Evolutionary conservation across 1,140 invertebrate species (phyloP), one percentile per base, ranked within the genome.

Genomic region (Calephelis virginiensis): DNA sequence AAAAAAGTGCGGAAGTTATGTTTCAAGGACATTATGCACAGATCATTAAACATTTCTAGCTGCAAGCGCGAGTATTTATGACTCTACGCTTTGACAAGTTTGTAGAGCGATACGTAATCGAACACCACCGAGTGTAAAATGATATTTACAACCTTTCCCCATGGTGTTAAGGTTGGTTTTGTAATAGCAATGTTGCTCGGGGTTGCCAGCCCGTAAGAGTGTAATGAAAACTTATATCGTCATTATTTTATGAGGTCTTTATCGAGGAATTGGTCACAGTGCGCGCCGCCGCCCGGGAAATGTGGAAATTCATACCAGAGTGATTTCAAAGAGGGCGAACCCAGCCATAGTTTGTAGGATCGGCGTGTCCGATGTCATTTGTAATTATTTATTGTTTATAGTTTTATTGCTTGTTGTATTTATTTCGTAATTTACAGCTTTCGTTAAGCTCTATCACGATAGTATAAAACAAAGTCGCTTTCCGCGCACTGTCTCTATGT

Each of bases 231-330:
- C 77, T 78, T 71, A 73, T 78, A 77, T 71, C 74, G 81, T 84
- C 76, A 86, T 89, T 85, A 86, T 83, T 85, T 86, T 89, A 86
- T 85, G 86, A 89, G 71, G 74, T 85, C 83, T 86, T 83, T 80
- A 86, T 86, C 79, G 79, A 67, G 64, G 70, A 66, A 78, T 82
- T 76, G 77, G 85, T 71, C 81, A 77, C 77, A 80, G 70, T 78
- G 75, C 73, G 78, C 75, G 63, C 72, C 74, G 73, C 59, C 71
- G 74, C 63, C 14, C 71, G 69, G 73, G 74, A 78, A 75, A 77
- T 74, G 74, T 69, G 77, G 69, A 62, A 70, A 74, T 73, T 78
- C 69, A 72, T 76, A 76, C 63, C 71, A 74, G 74, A 76, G 61
- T 74, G 63, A 68, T 68, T 72, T 56, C 66, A 63, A 75, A 73